Evolutionary conservation across 2,113 vertebrate species (phyloP), one percentile per base, ranked within the genome.

Genomic region (Porphyrio hochstetteri): DNA sequence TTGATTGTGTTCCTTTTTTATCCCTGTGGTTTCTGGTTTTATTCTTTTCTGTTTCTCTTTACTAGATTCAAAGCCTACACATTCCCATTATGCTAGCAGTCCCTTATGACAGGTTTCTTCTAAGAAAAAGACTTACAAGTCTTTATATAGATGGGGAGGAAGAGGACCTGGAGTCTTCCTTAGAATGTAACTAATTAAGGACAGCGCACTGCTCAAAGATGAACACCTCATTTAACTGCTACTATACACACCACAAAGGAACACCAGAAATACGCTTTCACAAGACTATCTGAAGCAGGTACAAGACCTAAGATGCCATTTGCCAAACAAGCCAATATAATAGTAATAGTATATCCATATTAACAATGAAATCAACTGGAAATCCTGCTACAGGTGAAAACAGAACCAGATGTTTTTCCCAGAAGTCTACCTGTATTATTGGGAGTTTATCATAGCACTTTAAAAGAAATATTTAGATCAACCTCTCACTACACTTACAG

Each of bases 141-240:
- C 33, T 60, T 69, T 9, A 10, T 4, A 6, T 1, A 9, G 6
- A 19, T 35, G 12, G 48, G 44, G 25, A 55, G 16, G 9, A 84
- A 2, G 4, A 55, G 1, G 11, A 76, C 3, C 2, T 21, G 7
- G 16, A 70, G 6, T 27, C 5, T 35, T 36, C 14, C 36, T 55
- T 17, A 42, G 10, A 6, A 24, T 38, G 10, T 9, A 82, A 68
- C 10, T 19, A 28, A 24, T 42, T 21, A 64, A 55, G 11, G 31
- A 74, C 9, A 44, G 31, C 3, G 52, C 33, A 46, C 10, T 25
- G 23, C 36, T 57, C 7, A 8, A 15, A 77, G 17, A 76, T 8
- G 16, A 77, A 57, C 12, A 48, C 14, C 5, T 70, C 1, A 2
- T 25, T 31, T 75, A 88, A 53, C 19, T 36, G 31, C 76, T 55